Evolutionary conservation across 2,888 invertebrate genomes (phyloP), one percentile per base, ranked within the genome.

Genomic region (Falcaria lacertinaria): DNA sequence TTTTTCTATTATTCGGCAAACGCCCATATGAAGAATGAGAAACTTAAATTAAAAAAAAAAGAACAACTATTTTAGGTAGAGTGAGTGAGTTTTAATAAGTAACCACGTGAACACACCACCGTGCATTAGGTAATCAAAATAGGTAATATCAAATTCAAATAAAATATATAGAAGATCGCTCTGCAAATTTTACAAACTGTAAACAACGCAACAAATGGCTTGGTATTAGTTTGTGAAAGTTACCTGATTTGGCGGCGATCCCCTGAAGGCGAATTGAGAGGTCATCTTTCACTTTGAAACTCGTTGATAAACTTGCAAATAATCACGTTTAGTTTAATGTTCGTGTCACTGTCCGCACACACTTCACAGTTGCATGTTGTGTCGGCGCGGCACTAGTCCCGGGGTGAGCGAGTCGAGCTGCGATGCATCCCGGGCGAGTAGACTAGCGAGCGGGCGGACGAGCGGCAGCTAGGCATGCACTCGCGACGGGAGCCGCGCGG

Each of bases 161-260:
- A 38, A 43, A 48, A 45, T 47, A 50, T 11, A 46, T 47, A 50
- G 42, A 28, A 60, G 52, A 60, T 76, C 76, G 76, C 77, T 57
- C 50, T 61, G 75, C 75, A 60, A 56, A 39, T 14, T 14, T 42
- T 40, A 8, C 47, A 41, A 38, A 44, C 47, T 44, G 39, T 43
- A 44, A 47, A 44, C 47, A 50, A 45, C 47, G 41, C 43, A 37
- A 43, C 42, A 43, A 46, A 42, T 50, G 42, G 40, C 45, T 37
- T 7, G 7, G 28, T 33, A 41, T 16, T 36, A 37, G 39, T 42
- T 15, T 35, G 11, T 34, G 16, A 43, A 47, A 48, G 58, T 71
- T 75, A 90, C 89, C 89, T 89, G 89, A 61, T 88, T 89, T 43
- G 89, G 89, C 44, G 89, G 89, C 54, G 89, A 90, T 80, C 89